Evolutionary conservation across 1,140 invertebrate species (phyloP), one percentile per base, ranked within the genome.

Genomic region (Formica selysi): DNA sequence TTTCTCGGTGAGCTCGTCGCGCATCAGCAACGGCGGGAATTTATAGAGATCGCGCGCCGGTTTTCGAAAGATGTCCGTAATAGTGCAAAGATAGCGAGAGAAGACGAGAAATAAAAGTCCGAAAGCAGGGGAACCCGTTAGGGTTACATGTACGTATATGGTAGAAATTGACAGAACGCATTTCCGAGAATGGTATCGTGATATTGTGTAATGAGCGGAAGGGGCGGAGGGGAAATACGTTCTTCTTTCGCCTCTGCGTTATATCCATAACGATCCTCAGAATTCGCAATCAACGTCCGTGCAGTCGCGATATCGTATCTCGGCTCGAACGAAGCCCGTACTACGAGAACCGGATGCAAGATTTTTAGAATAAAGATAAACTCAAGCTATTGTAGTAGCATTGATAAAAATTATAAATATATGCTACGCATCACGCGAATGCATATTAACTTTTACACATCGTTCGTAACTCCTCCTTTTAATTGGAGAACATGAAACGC

Each of bases 41-140:
- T 91, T 91, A 91, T 91, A 87, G 87, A 86, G 16, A 57, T 89
- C 85, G 85, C 89, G 36, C 73, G 87, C 86, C 78, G 79, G 51
- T 65, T 29, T 36, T 67, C 80, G 86, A 61, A 78, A 88, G 36
- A 76, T 73, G 76, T 83, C 62, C 67, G 57, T 87, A 76, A 76
- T 54, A 36, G 7, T 44, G 22, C 51, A 19, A 7, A n/a, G 62
- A 36, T 32, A 22, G 44, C 44, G 48, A n/a, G 84, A 8, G 26
- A n/a, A 36, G 32, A n/a, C 0, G 65, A 11, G 70, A 38, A 71
- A 54, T 44, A 16, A 71, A 22, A 71, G 26, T 57, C 36, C 22
- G 51, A 48, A 22, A 48, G 26, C 29, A 73, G 51, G 44, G 65
- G 62, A 44, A 85, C 74, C 65, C 67, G 48, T 59, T 54, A 59